Conservation (phyloP, 2,797 vertebrate species). For the Heterohyrax brucei region DNA sequence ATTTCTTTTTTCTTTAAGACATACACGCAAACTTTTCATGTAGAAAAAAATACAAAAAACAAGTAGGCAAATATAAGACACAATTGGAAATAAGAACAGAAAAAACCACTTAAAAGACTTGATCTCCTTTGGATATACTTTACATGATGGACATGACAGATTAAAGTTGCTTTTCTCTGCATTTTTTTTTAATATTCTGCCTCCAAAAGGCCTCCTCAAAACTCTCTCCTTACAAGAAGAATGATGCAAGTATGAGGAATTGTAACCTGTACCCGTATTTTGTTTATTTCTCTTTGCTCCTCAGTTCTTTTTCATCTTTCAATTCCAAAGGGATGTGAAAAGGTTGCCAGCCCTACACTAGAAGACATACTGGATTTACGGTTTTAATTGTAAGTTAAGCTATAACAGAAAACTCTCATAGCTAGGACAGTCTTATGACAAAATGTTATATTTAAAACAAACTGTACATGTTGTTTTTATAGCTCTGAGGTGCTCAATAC, state of each 20-base stretch:
- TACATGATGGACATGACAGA: not conserved
- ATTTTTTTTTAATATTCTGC: not conserved
- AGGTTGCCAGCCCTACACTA: not conserved
- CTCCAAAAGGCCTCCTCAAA: not conserved
- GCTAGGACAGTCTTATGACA: slow-evolving; percentile 17
- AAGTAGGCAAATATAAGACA: not conserved
- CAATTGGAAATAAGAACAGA: not conserved
- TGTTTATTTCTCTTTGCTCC: not conserved
- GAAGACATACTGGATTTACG: not conserved
- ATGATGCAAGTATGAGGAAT: not conserved
- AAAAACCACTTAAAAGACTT: not conserved
- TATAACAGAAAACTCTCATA: slow-evolving; percentile 32
- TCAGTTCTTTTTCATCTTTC: not conserved
- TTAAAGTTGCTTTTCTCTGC: not conserved
- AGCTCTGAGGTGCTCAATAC: not conserved
- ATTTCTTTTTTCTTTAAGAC: slow-evolving; percentile 36
- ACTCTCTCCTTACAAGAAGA: not conserved
- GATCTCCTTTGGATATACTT: not conserved
- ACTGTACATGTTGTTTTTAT: slow-evolving; percentile 25
- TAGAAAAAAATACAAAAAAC: not conserved
- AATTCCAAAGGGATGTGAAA: not conserved
- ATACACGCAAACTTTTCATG: not conserved
- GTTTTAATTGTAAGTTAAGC: slow-evolving; percentile 60
- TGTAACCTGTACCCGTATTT: not conserved
- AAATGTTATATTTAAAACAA: slow-evolving; percentile 25